phyloP scores from a whole-genome alignment of 1,140 invertebrate genomes.

The Drosophila seguyi region DNA sequence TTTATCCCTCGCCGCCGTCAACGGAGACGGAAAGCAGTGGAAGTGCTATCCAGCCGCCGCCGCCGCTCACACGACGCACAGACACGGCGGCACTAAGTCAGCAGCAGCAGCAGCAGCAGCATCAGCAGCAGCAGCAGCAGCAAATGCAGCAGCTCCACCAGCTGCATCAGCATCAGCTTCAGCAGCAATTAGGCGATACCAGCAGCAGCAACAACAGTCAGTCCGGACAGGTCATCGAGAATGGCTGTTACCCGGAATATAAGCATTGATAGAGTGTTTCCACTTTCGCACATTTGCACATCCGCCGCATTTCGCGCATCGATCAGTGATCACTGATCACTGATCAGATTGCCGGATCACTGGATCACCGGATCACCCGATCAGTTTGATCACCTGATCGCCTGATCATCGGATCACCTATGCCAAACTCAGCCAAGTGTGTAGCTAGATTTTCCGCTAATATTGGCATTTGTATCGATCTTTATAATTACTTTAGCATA shows the following conservation, averaged over 20 bases:
- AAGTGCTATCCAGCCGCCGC: conserved; percentile 84
- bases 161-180: conserved; percentile 69
- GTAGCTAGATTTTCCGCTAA: conserved; percentile 21
- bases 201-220: conserved; percentile 85
- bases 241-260: conserved; percentile 85
- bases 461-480: conserved; percentile 39
- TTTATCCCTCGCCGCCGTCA: conserved; percentile 85
- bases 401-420: conserved; percentile 15
- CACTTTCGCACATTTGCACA: conserved; percentile 12
- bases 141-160: conserved; percentile 54
- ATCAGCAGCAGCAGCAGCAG: conserved; percentile 63
- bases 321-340: background rate
- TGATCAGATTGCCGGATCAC: background rate
- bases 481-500: conserved; percentile 47
- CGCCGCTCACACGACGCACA: conserved; percentile 75
- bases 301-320: conserved; percentile 4
- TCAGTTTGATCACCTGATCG: background rate
- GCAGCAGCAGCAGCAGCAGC: conserved; percentile 63
- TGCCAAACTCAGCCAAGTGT: conserved; percentile 23
- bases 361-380: background rate
- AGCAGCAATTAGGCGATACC: conserved; percentile 80
- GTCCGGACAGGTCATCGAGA: conserved; percentile 85
- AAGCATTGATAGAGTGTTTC: conserved; percentile 87
- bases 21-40: conserved; percentile 86
- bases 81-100: conserved; percentile 52